Conservation (phyloP, 1,140 invertebrate genomes). For the Brachystomella parvula region DNA sequence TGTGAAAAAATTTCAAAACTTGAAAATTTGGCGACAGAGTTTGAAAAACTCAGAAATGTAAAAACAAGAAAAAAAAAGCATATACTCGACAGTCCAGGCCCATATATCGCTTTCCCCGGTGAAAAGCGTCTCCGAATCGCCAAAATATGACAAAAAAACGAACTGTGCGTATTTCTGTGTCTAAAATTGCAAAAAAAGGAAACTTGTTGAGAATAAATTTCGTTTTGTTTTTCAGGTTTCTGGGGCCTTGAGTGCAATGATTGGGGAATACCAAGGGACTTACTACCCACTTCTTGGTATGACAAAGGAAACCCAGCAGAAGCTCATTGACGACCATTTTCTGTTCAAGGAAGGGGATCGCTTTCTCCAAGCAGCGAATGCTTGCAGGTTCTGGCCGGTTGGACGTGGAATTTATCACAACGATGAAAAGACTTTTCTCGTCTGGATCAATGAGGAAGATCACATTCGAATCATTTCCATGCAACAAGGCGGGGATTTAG, state of each 20-base stretch:
- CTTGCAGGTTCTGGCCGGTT: constrained; percentile 89
- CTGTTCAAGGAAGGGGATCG: constrained; percentile 93
- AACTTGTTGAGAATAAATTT: not conserved
- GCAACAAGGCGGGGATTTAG: constrained; percentile 92
- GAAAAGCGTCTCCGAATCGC: no score
- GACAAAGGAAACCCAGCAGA: constrained; percentile 86
- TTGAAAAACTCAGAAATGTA: no score
- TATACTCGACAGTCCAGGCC: no score
- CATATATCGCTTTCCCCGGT: no score
- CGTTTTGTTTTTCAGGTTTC: constrained; percentile 2
- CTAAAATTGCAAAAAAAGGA: not conserved
- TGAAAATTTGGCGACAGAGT: no score
- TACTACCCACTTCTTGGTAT: constrained; percentile 92
- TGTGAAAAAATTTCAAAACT: no score
- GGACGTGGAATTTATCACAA: constrained; percentile 97
- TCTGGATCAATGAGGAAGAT: constrained; percentile 98
- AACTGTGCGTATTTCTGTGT: not conserved
- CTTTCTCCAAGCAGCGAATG: constrained; percentile 70
- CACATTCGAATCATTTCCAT: constrained; percentile 95
- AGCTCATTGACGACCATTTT: constrained; percentile 94
- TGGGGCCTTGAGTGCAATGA: constrained; percentile 13
- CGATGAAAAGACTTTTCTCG: constrained; percentile 90
- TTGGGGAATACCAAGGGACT: constrained; percentile 45
- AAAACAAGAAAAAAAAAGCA: no score
- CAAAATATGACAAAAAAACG: no score